These are phyloP conservation scores for Oscheius sp. DNA, from an alignment of 2,888 invertebrate genomes.

Conservation along the genomic window DNA sequence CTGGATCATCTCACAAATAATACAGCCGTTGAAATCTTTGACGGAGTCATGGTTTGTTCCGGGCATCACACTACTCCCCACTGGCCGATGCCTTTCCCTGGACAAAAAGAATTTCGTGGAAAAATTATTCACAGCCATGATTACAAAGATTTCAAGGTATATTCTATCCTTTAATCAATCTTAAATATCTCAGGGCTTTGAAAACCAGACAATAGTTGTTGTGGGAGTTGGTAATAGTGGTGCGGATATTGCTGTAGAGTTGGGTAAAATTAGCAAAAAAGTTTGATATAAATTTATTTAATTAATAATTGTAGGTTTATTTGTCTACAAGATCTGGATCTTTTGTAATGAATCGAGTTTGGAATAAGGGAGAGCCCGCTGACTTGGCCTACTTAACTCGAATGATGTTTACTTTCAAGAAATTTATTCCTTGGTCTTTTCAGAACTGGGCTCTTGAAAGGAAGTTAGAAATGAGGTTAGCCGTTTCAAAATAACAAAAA, in stretches of 20 bases:
- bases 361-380: constrained; percentile 70
- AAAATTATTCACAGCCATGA: constrained; percentile 65
- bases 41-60: constrained; percentile 73
- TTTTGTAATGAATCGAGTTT: constrained; percentile 72
- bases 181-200: constrained; percentile 64
- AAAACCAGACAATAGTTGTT: constrained; percentile 71
- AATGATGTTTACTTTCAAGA: constrained; percentile 36
- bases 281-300: neutral
- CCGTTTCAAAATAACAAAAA: neutral
- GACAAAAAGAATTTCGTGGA: constrained; percentile 68
- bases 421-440: constrained; percentile 24
- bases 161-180: too few relatives aligned
- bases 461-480: constrained; percentile 31
- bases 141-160: constrained; percentile 60
- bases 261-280: constrained; percentile 64
- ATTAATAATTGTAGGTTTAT: constrained; percentile 67
- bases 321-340: constrained; percentile 72
- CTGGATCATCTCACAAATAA: constrained; percentile 36
- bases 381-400: constrained; percentile 39
- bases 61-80: constrained; percentile 73
- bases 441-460: constrained; percentile 43
- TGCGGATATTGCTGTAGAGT: constrained; percentile 72
- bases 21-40: constrained; percentile 66
- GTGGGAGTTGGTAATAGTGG: constrained; percentile 73
- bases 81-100: constrained; percentile 69